Percentiles rank a stretch among this genome's conserved stretches.
phyloP scores from a whole-genome alignment of 1,140 invertebrate species.

The Charaxes varanes region DNA sequence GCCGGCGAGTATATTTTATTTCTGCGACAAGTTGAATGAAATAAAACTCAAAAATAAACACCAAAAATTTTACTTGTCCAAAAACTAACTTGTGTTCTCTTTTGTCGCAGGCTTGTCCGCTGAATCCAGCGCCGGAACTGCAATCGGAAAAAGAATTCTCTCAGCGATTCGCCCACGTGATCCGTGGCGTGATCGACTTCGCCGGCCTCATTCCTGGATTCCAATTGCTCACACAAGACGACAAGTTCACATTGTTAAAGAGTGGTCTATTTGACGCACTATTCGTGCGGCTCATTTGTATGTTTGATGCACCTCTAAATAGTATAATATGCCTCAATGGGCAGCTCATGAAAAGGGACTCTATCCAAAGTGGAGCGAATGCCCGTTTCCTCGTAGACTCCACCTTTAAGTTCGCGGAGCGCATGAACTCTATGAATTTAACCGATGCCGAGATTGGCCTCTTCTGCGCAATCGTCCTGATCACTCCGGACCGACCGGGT shows the following conservation, averaged over 20 bases:
- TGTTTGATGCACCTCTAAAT: constrained; percentile 93
- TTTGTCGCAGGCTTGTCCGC: constrained; percentile 91
- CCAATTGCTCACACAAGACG: constrained; percentile 93
- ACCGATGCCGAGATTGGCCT: constrained; percentile 95
- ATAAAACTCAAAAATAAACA: too few relatives aligned
- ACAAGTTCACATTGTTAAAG: constrained; percentile 97
- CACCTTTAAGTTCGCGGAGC: constrained; percentile 97
- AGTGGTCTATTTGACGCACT: constrained; percentile 96
- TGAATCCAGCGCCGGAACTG: constrained; percentile 94
- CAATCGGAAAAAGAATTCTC: constrained; percentile 94
- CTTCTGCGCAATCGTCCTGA: constrained; percentile 95
- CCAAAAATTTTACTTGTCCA: too few relatives aligned
- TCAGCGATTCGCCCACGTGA: constrained; percentile 94
- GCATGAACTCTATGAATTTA: constrained; percentile 91
- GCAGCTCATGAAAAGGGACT: constrained; percentile 91
- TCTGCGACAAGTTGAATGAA: too few relatives aligned
- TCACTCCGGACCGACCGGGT: constrained; percentile 94
- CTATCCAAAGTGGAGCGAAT: constrained; percentile 92
- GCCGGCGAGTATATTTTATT: too few relatives aligned
- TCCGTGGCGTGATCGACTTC: constrained; percentile 97
- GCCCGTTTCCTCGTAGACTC: constrained; percentile 96
- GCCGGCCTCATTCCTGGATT: constrained; percentile 98
- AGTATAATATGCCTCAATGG: constrained; percentile 95
- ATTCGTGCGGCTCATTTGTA: constrained; percentile 92
- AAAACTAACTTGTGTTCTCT: constrained; percentile 4